Conservation (phyloP, 2,113 vertebrate species). For the Uropsilus gracilis region DNA sequence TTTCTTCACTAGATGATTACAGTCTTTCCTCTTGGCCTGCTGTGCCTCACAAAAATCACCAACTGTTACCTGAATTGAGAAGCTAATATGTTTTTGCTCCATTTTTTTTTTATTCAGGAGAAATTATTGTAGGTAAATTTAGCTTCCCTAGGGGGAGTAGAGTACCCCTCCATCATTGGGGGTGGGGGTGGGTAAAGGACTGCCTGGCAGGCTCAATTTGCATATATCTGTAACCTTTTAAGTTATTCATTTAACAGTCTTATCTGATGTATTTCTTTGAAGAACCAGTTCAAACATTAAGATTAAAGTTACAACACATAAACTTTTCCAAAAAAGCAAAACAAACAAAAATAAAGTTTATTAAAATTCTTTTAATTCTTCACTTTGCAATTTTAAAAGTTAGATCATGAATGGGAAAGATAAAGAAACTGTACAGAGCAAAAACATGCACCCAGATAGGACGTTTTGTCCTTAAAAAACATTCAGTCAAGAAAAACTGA, state of each 20-base stretch:
- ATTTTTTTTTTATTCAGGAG: not conserved
- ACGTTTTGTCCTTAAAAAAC: not conserved
- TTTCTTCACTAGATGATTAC: not conserved
- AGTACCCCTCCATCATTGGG: not conserved
- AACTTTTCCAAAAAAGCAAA: slow-evolving; percentile 21
- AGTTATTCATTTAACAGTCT: not conserved
- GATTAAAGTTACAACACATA: not conserved
- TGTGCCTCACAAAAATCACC: not conserved
- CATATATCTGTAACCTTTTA: not conserved
- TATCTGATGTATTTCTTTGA: not conserved
- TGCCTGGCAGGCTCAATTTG: not conserved
- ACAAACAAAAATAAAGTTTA: not conserved
- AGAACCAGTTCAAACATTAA: not conserved
- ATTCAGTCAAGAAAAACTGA: not conserved
- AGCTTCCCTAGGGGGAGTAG: not conserved
- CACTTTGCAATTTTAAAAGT: not conserved
- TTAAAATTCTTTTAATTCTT: not conserved
- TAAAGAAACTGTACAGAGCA: not conserved
- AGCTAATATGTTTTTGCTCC: not conserved
- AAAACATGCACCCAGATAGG: not conserved
- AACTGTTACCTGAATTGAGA: not conserved
- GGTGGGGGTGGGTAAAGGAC: not conserved
- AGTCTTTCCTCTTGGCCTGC: not conserved
- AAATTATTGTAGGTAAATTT: not conserved
- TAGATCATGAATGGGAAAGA: not conserved